Conservation (phyloP, 1,140 invertebrate species). For the Drosophila suzukii region DNA sequence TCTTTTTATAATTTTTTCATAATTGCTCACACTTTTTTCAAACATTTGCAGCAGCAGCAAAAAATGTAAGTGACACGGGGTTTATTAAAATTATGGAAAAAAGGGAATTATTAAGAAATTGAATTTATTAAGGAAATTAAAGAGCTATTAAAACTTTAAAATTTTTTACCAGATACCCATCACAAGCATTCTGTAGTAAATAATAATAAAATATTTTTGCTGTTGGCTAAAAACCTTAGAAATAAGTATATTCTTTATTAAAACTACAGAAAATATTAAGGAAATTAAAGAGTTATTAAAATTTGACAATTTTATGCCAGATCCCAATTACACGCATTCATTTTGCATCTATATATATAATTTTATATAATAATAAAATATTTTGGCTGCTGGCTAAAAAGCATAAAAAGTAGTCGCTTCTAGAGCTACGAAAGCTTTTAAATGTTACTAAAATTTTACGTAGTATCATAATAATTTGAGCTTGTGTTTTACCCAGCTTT, state of each 20-base stretch:
- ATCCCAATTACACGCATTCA: too few relatives aligned
- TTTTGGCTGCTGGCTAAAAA: neutral
- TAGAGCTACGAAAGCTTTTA: neutral
- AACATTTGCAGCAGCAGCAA: slow-evolving; percentile 30
- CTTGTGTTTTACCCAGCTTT: neutral
- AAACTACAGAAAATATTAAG: too few relatives aligned
- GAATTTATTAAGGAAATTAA: neutral
- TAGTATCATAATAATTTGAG: neutral
- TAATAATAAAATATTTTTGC: too few relatives aligned
- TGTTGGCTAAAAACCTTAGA: neutral
- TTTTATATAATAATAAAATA: too few relatives aligned
- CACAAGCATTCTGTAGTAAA: too few relatives aligned
- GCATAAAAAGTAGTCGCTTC: neutral
- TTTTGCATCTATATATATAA: too few relatives aligned
- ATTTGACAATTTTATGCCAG: too few relatives aligned
- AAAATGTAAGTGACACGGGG: slow-evolving; percentile 35
- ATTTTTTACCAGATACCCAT: too few relatives aligned
- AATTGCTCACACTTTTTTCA: slow-evolving; percentile 2
- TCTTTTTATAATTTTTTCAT: slow-evolving; percentile 4
- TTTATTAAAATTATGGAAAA: slow-evolving; percentile 18
- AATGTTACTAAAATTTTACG: neutral
- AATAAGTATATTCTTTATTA: too few relatives aligned
- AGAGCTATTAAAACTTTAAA: too few relatives aligned
- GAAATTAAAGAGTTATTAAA: too few relatives aligned
- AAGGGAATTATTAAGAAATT: neutral